Evolutionary conservation across 2,888 invertebrate species (phyloP), one percentile per base, ranked within the genome.

Genomic region (Apamea anceps): DNA sequence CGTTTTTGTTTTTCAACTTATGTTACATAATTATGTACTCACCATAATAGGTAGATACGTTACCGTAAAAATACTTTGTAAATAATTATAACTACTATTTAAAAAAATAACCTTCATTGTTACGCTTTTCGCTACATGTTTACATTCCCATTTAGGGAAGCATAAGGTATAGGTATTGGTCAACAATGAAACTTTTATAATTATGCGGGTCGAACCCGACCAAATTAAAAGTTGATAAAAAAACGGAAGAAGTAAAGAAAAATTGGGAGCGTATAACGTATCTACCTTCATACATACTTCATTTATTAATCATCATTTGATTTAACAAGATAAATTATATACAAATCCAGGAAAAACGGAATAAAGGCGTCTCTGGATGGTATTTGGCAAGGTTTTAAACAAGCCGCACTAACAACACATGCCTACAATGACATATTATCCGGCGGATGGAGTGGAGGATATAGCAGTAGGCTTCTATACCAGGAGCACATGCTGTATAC

Each of bases 381-480:
- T 65, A 32, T 81, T 57, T 82, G 84, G 84, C 32, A 82, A 63
- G 51, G 79, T 60, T 68, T 82, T 79, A 84, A 84, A 82, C 67
- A 72, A 45, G 82, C 79, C 25, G 72, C 84, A 63, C 63, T 82
- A 70, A 45, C 63, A 21, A 45, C 79, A 15, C 84, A 82, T 51
- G 37, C 15, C 13, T 57, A 65, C 48, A 79, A n/a, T 10, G 68
- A 84, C n/a, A 37, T 82, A 5, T 25, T 84, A 3, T 84, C 84
- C 5, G 79, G 84, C 18, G 63, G 62, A 13, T 28, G 68, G 63
- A 57, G 48, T 0, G 72, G 63, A 32, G 72, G 72, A 32, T 72
- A 42, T 51, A 76, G 42, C 51, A 77, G 57, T 77, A 65, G 70
- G 18, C 83, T 83, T 32, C 77, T 77, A 18, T 77, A 71, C 65